These are phyloP conservation scores for Tragulus kanchil DNA, from an alignment of 2,113 vertebrate species.

Conservation along the genomic window DNA sequence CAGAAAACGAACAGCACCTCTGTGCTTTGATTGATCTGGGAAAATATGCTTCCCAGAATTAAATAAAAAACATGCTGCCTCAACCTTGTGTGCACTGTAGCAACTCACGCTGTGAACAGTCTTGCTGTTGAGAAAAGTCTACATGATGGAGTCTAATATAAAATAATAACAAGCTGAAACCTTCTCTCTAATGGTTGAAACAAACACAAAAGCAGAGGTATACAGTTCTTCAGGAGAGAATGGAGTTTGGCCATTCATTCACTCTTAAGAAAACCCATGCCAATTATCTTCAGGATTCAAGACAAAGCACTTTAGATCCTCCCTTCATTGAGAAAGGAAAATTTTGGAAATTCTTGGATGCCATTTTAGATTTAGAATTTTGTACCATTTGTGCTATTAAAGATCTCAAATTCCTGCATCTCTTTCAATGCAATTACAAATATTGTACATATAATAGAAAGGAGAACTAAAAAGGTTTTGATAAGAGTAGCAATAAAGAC, in stretches of 20 bases:
- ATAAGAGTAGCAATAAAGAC: not conserved
- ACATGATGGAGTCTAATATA: not conserved
- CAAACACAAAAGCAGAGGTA: not conserved
- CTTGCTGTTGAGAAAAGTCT: not conserved
- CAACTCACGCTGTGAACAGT: not conserved
- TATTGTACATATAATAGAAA: not conserved
- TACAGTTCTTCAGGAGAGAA: not conserved
- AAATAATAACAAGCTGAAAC: not conserved
- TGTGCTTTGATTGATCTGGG: not conserved
- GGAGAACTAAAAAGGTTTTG: not conserved
- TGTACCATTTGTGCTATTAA: conserved; percentile 32
- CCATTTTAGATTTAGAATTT: not conserved
- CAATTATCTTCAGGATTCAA: not conserved
- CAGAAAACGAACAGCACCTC: not conserved
- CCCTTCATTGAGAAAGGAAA: not conserved
- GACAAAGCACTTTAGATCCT: not conserved
- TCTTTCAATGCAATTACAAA: not conserved
- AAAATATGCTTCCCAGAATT: not conserved
- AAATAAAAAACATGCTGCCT: conserved; percentile 24
- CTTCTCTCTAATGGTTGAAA: not conserved
- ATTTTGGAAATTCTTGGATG: not conserved
- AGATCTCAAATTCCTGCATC: not conserved
- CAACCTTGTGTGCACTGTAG: not conserved
- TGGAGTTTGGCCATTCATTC: not conserved
- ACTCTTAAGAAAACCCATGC: not conserved